These are phyloP conservation scores for Fopius arisanus DNA, from an alignment of 1,140 invertebrate genomes.

Conservation along the genomic window DNA sequence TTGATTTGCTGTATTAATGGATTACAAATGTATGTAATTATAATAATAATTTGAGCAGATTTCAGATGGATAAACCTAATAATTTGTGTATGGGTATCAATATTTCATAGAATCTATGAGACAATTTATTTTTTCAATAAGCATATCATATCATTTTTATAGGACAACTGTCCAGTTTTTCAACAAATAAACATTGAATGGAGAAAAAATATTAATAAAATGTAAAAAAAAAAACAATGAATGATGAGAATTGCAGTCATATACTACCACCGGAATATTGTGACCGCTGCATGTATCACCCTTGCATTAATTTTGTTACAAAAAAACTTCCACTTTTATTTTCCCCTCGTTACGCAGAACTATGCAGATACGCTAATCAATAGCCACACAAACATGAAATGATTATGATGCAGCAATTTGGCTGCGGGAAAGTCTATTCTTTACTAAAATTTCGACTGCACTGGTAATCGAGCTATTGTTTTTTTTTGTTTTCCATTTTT, in stretches of 20 bases:
- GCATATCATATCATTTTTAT: slow-evolving; percentile 68
- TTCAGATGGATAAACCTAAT: slow-evolving; percentile 48
- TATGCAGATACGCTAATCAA: not conserved
- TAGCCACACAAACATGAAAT: slow-evolving; percentile 7
- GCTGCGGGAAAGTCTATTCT: slow-evolving; percentile 2
- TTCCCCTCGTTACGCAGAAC: not conserved
- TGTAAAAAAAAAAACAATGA: slow-evolving; percentile 19
- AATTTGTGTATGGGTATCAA: slow-evolving; percentile 59
- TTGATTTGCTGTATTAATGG: slow-evolving; percentile 20
- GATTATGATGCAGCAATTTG: not conserved
- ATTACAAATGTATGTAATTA: slow-evolving; percentile 48
- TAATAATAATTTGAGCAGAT: slow-evolving; percentile 45
- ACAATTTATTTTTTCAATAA: slow-evolving; percentile 66
- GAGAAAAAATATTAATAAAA: slow-evolving; percentile 9
- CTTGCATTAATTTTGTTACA: not conserved
- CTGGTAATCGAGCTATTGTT: slow-evolving; percentile 14
- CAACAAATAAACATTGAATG: slow-evolving; percentile 9
- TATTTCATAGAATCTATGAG: slow-evolving; percentile 59
- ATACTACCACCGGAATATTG: not conserved
- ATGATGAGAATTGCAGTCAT: not conserved
- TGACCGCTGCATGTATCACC: not conserved
- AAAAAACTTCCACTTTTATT: not conserved
- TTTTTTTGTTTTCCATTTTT: too few species aligned
- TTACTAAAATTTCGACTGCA: not conserved
- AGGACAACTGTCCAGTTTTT: slow-evolving; percentile 39